phyloP scores from a whole-genome alignment of 2,888 invertebrate species.

The Mechanitis messenoides region DNA sequence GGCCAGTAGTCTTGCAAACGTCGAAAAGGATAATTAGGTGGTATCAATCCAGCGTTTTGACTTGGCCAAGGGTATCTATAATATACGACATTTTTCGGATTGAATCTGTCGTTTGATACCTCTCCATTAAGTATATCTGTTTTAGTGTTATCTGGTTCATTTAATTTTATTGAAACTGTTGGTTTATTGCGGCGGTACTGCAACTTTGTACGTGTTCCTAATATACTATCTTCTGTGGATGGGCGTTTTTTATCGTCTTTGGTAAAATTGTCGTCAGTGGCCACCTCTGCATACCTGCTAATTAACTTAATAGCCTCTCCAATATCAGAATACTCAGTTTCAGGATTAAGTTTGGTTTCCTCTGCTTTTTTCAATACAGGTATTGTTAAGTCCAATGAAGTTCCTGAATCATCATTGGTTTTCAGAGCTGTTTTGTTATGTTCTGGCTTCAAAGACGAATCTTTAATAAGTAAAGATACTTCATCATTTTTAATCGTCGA shows the following conservation, averaged over 20 bases:
- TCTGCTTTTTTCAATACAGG: constrained; percentile 49
- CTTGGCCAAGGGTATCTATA: constrained; percentile 66
- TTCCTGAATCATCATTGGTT: constrained; percentile 27
- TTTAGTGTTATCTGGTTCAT: constrained; percentile 34
- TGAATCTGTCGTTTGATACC: constrained; percentile 27
- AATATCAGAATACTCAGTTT: constrained; percentile 68
- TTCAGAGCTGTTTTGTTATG: constrained; percentile 13
- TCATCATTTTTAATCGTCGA: constrained; percentile 28
- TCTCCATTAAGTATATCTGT: constrained; percentile 35
- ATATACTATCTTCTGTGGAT: constrained; percentile 54
- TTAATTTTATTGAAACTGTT: constrained; percentile 39
- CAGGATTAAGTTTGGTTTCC: constrained; percentile 62
- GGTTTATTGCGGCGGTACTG: constrained; percentile 65
- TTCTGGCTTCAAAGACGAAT: constrained; percentile 10
- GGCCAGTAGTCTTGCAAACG: constrained; percentile 71
- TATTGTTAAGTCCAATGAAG: constrained; percentile 30
- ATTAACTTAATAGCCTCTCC: constrained; percentile 71
- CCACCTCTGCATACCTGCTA: constrained; percentile 70
- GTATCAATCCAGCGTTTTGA: constrained; percentile 59
- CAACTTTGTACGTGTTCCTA: constrained; percentile 67
- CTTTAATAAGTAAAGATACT: constrained; percentile 14
- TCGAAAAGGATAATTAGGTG: constrained; percentile 62
- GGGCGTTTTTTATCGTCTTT: constrained; percentile 57
- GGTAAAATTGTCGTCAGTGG: constrained; percentile 67
- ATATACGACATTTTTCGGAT: constrained; percentile 48